Evolutionary conservation across 1,140 invertebrate genomes (phyloP), one percentile per base, ranked within the genome.

Genomic region (Conopomorpha cramerella): DNA sequence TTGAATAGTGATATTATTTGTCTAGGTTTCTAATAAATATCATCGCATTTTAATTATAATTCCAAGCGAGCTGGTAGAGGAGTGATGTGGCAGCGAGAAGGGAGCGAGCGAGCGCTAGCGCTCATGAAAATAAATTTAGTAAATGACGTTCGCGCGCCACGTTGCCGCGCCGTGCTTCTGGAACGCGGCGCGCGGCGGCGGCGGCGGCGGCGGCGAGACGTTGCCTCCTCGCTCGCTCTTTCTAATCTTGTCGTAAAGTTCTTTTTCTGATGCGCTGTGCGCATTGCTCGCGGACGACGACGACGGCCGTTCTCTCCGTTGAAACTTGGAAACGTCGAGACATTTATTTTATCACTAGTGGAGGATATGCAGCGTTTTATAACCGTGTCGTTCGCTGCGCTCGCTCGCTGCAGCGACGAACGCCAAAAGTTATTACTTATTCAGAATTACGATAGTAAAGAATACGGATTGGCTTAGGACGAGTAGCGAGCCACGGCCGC

Each of bases 231-330:
- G 62, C 36, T 39, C 64, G 67, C 70, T 74, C 70, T 74, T 74
- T 74, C 70, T 74, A 74, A 74, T 74, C 70, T 74, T 59, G 70
- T 73, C 68, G 66, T 74, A 74, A 74, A 74, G 70, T 74, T 74
- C 70, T 74, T 74, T 74, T 74, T 74, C 70, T 74, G 70, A 74
- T 72, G 65, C 67, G 61, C 70, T 55, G 39, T 63, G 66, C 60
- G 66, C n/a, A n/a, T 65, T 63, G 66, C 70, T 60, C n/a, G n/a
- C n/a, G 51, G 41, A 63, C 70, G 61, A 43, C 51, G 70, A 70
- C 72, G 70, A 67, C 70, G 56, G 12, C 13, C 6, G 8, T 16
- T 3, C 8, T 17, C 30, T 32, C 30, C 16, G 8, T 61, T 45
- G 61, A 68, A 73, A 70, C 65, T 71, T 64, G 66, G 53, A 71